A percentile compares a stretch with the other conserved stretches of the same genome.
Conservation (phyloP, 1,140 invertebrate species). For the Radopholus similis region DNA sequence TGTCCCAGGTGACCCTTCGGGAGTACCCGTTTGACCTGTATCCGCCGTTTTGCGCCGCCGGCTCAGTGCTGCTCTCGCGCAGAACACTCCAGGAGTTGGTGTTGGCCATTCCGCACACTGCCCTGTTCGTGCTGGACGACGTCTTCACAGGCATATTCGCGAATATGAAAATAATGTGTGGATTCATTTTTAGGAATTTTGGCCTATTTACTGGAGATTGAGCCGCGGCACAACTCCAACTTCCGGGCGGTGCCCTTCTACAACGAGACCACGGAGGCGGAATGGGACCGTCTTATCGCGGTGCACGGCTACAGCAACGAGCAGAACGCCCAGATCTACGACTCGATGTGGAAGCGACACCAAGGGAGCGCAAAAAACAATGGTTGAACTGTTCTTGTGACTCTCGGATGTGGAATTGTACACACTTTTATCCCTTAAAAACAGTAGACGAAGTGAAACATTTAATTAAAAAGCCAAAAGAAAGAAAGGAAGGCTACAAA, state of each 20-base stretch:
- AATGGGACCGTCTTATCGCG: background rate
- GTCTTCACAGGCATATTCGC: slow-evolving; percentile 39
- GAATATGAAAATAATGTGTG: background rate
- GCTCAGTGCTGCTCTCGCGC: slow-evolving; percentile 43
- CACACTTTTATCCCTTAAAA: no score
- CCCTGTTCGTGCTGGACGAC: slow-evolving; percentile 48
- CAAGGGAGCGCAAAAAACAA: no score
- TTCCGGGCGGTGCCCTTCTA: background rate
- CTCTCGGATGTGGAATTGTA: no score
- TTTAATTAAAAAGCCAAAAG: no score
- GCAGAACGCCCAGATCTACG: no score
- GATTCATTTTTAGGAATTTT: slow-evolving; percentile 28
- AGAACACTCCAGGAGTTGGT: slow-evolving; percentile 43
- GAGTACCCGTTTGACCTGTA: slow-evolving; percentile 46
- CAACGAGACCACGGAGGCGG: background rate
- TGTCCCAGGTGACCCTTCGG: no score
- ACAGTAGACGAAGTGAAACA: no score
- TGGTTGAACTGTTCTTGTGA: no score
- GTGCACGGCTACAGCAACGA: slow-evolving; percentile 1
- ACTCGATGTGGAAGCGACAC: no score
- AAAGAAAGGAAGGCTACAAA: no score
- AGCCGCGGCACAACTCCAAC: slow-evolving; percentile 13
- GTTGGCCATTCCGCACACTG: slow-evolving; percentile 35
- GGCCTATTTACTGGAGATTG: slow-evolving; percentile 36
- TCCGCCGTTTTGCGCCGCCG: slow-evolving; percentile 53